Percentiles rank a stretch among this genome's conserved stretches.
phyloP scores from a whole-genome alignment of 2,797 vertebrate genomes.

The Pseudochirops corinnae region DNA sequence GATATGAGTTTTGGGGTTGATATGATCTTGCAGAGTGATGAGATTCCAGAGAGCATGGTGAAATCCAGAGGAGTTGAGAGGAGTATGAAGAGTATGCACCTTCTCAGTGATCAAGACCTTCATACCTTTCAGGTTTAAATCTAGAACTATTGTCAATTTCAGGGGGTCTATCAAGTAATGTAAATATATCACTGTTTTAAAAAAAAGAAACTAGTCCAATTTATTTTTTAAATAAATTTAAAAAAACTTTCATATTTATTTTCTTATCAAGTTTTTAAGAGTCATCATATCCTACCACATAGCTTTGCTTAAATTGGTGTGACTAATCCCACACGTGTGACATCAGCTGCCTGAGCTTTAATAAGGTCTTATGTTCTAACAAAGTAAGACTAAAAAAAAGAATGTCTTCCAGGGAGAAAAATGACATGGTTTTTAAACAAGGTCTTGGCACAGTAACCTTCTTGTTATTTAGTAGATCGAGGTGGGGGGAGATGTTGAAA shows the following conservation, averaged over 20 bases:
- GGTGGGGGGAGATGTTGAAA: slow-evolving; percentile 23
- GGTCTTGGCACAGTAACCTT: slow-evolving; percentile 36
- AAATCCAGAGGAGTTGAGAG: neutral
- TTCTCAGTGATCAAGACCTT: neutral
- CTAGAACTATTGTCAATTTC: neutral
- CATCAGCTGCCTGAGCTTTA: slow-evolving; percentile 25
- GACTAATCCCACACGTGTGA: slow-evolving; percentile 43
- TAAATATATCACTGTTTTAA: neutral
- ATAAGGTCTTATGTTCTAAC: slow-evolving; percentile 33
- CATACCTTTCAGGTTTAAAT: neutral
- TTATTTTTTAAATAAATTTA: slow-evolving; percentile 31
- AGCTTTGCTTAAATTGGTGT: slow-evolving; percentile 1
- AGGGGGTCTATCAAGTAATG: neutral
- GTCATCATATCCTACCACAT: neutral
- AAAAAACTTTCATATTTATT: slow-evolving; percentile 34
- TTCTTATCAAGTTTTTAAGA: neutral
- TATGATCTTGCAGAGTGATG: neutral
- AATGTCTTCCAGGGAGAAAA: slow-evolving; percentile 38
- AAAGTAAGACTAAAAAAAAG: slow-evolving; percentile 13
- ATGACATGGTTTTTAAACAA: slow-evolving; percentile 52
- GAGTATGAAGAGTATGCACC: neutral
- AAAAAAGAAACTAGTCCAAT: neutral
- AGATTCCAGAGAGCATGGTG: neutral
- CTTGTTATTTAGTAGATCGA: neutral
- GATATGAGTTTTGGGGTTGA: neutral